phyloP scores from a whole-genome alignment of 2,797 vertebrate species.

The Merluccius polli region DNA sequence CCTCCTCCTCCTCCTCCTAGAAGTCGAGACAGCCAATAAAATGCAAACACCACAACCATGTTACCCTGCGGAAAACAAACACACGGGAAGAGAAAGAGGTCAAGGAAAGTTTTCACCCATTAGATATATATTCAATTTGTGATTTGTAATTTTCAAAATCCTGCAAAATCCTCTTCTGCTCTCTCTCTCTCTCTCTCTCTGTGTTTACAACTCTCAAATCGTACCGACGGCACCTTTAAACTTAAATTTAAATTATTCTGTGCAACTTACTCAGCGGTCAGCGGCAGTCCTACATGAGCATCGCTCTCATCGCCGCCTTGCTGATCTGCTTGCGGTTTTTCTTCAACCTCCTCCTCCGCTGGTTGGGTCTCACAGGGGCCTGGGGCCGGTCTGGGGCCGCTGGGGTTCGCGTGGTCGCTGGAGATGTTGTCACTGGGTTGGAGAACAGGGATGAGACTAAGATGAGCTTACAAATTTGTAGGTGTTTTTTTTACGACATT shows the following conservation, averaged over 20 bases:
- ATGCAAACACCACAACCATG: conserved; percentile 26
- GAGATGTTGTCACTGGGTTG: conserved; percentile 43
- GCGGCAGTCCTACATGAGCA: conserved; percentile 70
- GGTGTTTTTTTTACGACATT: not conserved
- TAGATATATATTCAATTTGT: not conserved
- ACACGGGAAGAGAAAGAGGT: not conserved
- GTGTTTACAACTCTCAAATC: too few relatives aligned
- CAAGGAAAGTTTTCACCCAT: not conserved
- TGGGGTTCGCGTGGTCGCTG: conserved; percentile 41
- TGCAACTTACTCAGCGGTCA: conserved; percentile 43
- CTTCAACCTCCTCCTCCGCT: conserved; percentile 55
- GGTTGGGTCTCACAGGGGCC: conserved; percentile 46
- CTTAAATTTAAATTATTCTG: not conserved
- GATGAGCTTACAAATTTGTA: not conserved
- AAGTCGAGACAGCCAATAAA: conserved; percentile 34
- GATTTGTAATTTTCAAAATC: too few relatives aligned
- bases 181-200: too few relatives aligned
- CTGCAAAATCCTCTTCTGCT: too few relatives aligned
- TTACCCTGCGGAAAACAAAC: conserved; percentile 35
- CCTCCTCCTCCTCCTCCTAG: conserved; percentile 41
- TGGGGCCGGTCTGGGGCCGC: conserved; percentile 36
- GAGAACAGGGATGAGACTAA: conserved; percentile 13
- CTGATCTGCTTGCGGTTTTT: conserved; percentile 76
- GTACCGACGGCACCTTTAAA: conserved; percentile 1
- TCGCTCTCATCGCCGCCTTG: conserved; percentile 79